Base-by-base conservation (phyloP, 1,140 invertebrate species). In the Matsumurasca onukii region DNA sequence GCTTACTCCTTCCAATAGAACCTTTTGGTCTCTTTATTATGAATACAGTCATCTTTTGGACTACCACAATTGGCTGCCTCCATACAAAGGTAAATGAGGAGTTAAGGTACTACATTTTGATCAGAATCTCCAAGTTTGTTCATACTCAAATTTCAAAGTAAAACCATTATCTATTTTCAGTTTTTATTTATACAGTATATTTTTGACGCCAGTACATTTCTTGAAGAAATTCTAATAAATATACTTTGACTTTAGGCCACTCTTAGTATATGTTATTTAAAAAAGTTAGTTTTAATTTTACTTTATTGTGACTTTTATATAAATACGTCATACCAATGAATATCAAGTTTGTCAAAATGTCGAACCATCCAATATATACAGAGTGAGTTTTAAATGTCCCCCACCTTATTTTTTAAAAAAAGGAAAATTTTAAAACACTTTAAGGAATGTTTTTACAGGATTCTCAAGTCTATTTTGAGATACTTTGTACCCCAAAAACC, bases 21-120 rank as follows among this genome's bases (percentile, higher is more conserved):
- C 89, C 2, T 86, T 92, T 55, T 89, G 87, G 87, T 85, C 85
- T 0, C 82, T 89, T 57, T 91, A 91, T 75, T 90, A 91, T 73
- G 86, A 89, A 63, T 85, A 88, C 70, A 85, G 88, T 70, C 86
- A 87, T 0, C 87, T 89, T 73, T 82, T 86, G 64, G 89, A 93
- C 74, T 84, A 88, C 3, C 80, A 86, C 20, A 90, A 89, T 70
- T 86, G 90, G 82, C 73, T 94, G 68, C 92, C 92, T 31, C 92
- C 92, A 1, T 93, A 92, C 77, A 85, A 85, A 80, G 89, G 91
- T 92, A 78, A 80, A 73, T 77, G 49, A 69, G 45, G 61, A 29
- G 51, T 49, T 15, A 12, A 9, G n/a, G 9, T 45, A 45, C 39
- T 12, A 12, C n/a, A 45, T 45, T 45, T 45, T 12, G 9, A 45